Percentiles rank a stretch among this genome's conserved stretches.
Conservation (phyloP, 2,888 invertebrate genomes). For the Galerucella pusilla region DNA sequence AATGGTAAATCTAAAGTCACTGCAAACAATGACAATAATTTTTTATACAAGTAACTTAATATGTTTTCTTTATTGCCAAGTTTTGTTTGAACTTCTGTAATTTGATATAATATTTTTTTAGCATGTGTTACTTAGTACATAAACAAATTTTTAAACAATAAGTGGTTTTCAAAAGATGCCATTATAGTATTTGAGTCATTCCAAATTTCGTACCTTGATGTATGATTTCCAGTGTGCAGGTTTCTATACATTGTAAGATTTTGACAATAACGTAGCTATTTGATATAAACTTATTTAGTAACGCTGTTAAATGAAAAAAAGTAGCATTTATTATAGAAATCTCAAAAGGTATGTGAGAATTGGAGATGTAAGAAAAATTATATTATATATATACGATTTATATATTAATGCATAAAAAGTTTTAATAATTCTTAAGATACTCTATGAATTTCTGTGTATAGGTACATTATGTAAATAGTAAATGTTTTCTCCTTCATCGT, state of each 20-base stretch:
- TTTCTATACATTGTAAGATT: slow-evolving; percentile 61
- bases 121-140: not conserved
- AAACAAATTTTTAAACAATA: slow-evolving; percentile 1
- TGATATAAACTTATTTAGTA: slow-evolving; percentile 65
- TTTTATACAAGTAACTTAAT: not conserved
- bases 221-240: slow-evolving; percentile 64
- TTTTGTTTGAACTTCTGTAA: slow-evolving; percentile 9
- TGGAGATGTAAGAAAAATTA: slow-evolving; percentile 57
- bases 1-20: too few species aligned
- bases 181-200: slow-evolving; percentile 57
- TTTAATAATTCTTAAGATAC: slow-evolving; percentile 60
- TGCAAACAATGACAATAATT: too few species aligned
- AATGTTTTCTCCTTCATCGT: slow-evolving; percentile 54
- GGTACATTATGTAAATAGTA: slow-evolving; percentile 61
- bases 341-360: slow-evolving; percentile 62
- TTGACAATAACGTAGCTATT: slow-evolving; percentile 67
- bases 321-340: slow-evolving; percentile 65
- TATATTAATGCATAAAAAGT: slow-evolving; percentile 60
- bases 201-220: slow-evolving; percentile 65
- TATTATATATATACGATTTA: slow-evolving; percentile 61
- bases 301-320: slow-evolving; percentile 61
- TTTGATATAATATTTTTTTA: slow-evolving; percentile 6
- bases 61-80: not conserved
- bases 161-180: slow-evolving; percentile 28
- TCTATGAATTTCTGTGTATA: slow-evolving; percentile 63